These are phyloP conservation scores for Takifugu bimaculatus DNA, from an alignment of 2,113 vertebrate genomes.

Conservation along the genomic window DNA sequence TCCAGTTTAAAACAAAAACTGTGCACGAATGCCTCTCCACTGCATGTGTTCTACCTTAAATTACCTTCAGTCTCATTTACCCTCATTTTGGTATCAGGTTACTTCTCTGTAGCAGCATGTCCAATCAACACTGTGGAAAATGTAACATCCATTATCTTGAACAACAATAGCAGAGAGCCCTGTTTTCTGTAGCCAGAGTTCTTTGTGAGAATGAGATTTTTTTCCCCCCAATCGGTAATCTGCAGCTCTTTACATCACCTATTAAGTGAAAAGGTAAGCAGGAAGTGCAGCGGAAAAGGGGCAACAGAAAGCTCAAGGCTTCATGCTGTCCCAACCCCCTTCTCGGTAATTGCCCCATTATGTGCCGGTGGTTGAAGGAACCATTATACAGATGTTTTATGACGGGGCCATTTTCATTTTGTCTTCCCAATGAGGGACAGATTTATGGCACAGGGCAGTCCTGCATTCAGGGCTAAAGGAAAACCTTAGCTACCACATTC, in stretches of 20 bases:
- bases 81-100: too few species aligned
- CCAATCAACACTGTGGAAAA: too few species aligned
- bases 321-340: slow-evolving; percentile 67
- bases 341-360: slow-evolving; percentile 78
- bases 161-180: too few species aligned
- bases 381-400: slow-evolving; percentile 81
- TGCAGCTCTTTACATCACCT: too few species aligned
- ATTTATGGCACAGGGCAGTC: slow-evolving; percentile 72
- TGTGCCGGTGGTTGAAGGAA: slow-evolving; percentile 76
- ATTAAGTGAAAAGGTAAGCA: slow-evolving; percentile 35
- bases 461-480: slow-evolving; percentile 65
- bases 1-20: too few species aligned
- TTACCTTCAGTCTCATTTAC: too few species aligned
- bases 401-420: slow-evolving; percentile 77
- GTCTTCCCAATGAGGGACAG: slow-evolving; percentile 76
- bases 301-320: slow-evolving; percentile 68
- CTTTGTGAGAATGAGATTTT: neutral
- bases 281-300: slow-evolving; percentile 49
- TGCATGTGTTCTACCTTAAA: too few species aligned
- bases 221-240: neutral
- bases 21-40: neutral
- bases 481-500: slow-evolving; percentile 30
- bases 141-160: neutral
- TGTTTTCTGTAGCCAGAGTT: too few species aligned
- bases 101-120: too few species aligned